These are phyloP conservation scores for Athrips mouffetella DNA, from an alignment of 2,888 invertebrate genomes.

Conservation along the genomic window DNA sequence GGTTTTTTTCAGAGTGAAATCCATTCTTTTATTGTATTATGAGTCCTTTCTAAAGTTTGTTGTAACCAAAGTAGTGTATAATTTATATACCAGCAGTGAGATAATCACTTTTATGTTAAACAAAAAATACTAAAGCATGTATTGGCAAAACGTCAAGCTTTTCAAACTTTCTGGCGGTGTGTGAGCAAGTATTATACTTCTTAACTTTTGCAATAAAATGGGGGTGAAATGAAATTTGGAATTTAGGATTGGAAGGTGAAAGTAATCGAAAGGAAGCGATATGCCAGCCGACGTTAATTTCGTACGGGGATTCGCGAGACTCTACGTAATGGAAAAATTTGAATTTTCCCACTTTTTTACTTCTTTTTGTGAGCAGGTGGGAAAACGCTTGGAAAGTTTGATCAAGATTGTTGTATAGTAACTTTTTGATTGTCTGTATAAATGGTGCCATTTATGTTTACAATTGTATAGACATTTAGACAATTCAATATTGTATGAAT, in stretches of 20 bases:
- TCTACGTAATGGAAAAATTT: slow-evolving; percentile 8
- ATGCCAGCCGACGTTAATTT: slow-evolving; percentile 49
- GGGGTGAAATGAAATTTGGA: slow-evolving; percentile 69
- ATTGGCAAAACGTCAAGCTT: slow-evolving; percentile 14
- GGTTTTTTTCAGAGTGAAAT: too few relatives aligned
- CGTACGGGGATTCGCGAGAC: slow-evolving; percentile 35
- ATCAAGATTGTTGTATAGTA: not conserved
- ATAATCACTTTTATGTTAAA: too few relatives aligned
- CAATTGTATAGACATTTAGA: too few relatives aligned
- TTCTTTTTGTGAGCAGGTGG: not conserved
- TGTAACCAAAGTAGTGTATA: too few relatives aligned
- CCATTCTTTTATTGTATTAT: too few relatives aligned
- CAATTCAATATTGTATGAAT: not conserved
- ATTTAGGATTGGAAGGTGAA: slow-evolving; percentile 58
- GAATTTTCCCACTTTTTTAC: too few relatives aligned
- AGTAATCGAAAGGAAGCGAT: slow-evolving; percentile 48
- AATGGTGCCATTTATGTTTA: not conserved
- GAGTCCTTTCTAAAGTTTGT: too few relatives aligned
- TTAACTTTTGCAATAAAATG: slow-evolving; percentile 75
- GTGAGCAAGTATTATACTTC: slow-evolving; percentile 47
- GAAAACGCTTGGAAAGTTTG: not conserved
- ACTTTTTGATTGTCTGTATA: not conserved
- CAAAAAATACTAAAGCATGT: too few relatives aligned
- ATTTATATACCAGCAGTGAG: too few relatives aligned
- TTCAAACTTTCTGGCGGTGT: slow-evolving; percentile 28